Conservation (phyloP, 2,888 invertebrate species). For the Tenthredo notha region DNA sequence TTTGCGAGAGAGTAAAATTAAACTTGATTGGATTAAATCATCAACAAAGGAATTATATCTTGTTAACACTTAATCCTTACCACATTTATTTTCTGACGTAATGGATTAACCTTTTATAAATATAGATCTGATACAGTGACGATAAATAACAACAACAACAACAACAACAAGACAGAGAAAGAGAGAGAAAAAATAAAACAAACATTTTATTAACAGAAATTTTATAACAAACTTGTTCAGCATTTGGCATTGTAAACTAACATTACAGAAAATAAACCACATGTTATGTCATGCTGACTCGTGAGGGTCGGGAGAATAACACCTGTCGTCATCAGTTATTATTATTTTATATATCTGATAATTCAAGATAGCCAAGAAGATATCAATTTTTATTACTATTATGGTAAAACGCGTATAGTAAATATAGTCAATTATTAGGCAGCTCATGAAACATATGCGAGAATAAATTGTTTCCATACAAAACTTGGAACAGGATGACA, state of each 20-base stretch:
- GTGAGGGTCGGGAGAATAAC: neutral
- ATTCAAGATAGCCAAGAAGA: neutral
- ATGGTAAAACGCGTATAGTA: conserved; percentile 18
- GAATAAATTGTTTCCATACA: neutral
- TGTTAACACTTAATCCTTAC: neutral
- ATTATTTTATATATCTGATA: neutral
- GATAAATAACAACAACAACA: neutral
- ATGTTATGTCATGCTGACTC: neutral
- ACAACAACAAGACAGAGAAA: too few species aligned
- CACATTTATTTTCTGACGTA: neutral
- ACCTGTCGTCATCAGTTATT: neutral
- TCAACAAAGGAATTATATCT: conserved; percentile 39
- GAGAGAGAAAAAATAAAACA: too few species aligned
- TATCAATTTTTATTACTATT: conserved; percentile 9
- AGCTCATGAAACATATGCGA: neutral
- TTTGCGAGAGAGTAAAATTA: neutral
- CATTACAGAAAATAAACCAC: neutral
- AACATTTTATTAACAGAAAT: too few species aligned
- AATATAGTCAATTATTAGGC: neutral
- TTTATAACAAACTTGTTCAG: too few species aligned
- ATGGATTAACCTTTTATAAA: neutral
- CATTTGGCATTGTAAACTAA: neutral
- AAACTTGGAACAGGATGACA: neutral
- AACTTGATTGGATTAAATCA: conserved; percentile 21
- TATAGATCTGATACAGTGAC: neutral